Evolutionary conservation across 2,888 invertebrate species (phyloP).

Genomic region (Thereva nobilitata): DNA sequence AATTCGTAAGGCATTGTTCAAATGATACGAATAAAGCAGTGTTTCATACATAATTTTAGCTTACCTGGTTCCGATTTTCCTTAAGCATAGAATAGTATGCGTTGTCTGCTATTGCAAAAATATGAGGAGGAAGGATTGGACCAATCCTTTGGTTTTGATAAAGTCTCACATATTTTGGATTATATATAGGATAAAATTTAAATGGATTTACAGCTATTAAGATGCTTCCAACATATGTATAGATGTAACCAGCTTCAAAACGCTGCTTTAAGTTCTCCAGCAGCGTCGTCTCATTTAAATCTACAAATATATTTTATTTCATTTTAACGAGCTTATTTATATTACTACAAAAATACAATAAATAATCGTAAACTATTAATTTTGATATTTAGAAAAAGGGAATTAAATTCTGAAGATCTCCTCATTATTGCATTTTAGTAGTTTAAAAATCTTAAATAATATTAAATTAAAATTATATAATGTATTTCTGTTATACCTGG

Average conservation of each 20-base stretch:
- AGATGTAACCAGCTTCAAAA: constrained; percentile 90
- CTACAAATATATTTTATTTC: constrained; percentile 51
- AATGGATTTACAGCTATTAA: constrained; percentile 93
- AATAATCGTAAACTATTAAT: constrained; percentile 2
- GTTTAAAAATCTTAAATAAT: neutral
- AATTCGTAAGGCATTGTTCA: no score
- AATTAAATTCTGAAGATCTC: neutral
- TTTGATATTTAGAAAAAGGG: neutral
- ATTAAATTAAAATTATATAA: neutral
- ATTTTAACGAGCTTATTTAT: neutral
- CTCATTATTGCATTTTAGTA: neutral
- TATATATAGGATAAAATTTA: constrained; percentile 95
- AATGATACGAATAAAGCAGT: neutral
- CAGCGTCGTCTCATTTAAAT: constrained; percentile 90
- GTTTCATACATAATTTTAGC: no score
- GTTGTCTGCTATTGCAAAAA: constrained; percentile 94
- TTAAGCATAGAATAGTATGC: constrained; percentile 94
- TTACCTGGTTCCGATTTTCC: constrained; percentile 75
- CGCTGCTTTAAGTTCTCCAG: constrained; percentile 87
- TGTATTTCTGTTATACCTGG: no score
- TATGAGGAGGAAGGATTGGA: constrained; percentile 92
- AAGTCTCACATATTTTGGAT: constrained; percentile 94
- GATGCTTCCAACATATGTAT: constrained; percentile 95
- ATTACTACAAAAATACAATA: neutral
- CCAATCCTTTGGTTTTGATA: constrained; percentile 92